Evolutionary conservation across 1,140 invertebrate genomes (phyloP), one percentile per base, ranked within the genome.

Genomic region (Euglossa dilemma): DNA sequence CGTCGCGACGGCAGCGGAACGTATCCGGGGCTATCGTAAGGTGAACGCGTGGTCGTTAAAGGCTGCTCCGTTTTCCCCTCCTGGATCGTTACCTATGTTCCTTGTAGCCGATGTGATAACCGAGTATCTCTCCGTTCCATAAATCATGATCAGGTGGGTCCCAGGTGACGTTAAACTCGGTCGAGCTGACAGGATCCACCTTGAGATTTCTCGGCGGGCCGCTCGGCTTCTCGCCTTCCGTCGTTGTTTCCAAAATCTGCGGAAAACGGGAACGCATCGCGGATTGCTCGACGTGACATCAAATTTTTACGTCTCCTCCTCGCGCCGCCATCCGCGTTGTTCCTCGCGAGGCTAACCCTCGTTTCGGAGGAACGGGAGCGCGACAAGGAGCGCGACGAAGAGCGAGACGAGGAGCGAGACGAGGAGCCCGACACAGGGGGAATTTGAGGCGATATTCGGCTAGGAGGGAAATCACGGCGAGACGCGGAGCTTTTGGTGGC

Each of bases 41-140:
- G 54, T 56, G 76, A 59, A 74, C 43, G 71, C 20, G 36, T 59
- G 52, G 50, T 85, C 86, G 85, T 84, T 86, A 86, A 86, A 75
- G 74, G 47, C 56, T 47, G 83, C 70, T 45, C 23, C 45, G 25
- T 61, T 59, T 47, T n/a, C 71, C 12, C 20, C 20, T 43, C n/a
- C 64, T 56, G 81, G 81, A 70, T 87, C 82, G 80, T 91, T 92
- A 94, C 94, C 93, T 90, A 79, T 94, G 93, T 84, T 94, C 96
- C 93, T 97, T 97, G 94, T 98, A 99, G 70, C 98, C 98, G 14
- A 99, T 96, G 91, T 99, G 98, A 93, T 99, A 99, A 25, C 98
- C 98, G 5, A 98, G 95, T 85, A 99, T 96, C 86, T 97, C 97
- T 20, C 98, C 98, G 93, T 99, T 98, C 96, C 97, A 98, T 72